These are phyloP conservation scores for Paraplagusia blochii DNA, from an alignment of 2,113 vertebrate species.

Conservation along the genomic window DNA sequence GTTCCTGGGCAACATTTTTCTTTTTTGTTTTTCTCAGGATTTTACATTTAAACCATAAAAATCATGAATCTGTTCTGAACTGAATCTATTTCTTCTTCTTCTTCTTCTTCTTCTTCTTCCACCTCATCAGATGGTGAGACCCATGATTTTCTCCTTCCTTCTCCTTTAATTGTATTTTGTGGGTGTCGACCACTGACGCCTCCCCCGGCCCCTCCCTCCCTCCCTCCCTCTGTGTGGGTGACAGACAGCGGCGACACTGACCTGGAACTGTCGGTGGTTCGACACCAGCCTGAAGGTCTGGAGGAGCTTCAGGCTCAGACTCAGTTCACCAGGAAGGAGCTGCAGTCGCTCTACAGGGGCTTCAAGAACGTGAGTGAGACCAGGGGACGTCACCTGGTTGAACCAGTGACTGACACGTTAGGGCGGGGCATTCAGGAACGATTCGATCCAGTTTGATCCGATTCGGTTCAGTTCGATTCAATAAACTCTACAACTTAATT, in stretches of 20 bases:
- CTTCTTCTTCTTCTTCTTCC: constrained; percentile 34
- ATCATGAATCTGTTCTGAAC: too few species aligned
- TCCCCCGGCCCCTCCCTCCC: constrained; percentile 3
- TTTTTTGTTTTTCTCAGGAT: neutral
- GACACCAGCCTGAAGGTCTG: constrained; percentile 90
- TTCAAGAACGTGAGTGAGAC: constrained; percentile 88
- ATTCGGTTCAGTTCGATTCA: too few species aligned
- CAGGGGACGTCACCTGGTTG: too few species aligned
- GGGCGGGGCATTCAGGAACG: too few species aligned
- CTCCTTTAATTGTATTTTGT: too few species aligned
- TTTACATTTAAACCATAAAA: too few species aligned
- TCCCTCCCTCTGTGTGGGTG: constrained; percentile 19
- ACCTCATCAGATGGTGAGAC: constrained; percentile 8
- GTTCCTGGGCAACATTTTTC: too few species aligned
- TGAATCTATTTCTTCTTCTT: constrained; percentile 11
- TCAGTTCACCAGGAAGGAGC: constrained; percentile 92
- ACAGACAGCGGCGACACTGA: constrained; percentile 86
- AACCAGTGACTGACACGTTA: too few species aligned
- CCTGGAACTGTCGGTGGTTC: constrained; percentile 83
- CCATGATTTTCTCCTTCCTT: too few species aligned
- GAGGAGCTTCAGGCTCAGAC: constrained; percentile 90
- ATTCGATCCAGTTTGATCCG: too few species aligned
- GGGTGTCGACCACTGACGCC: too few species aligned
- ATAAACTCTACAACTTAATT: too few species aligned
- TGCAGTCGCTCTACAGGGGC: constrained; percentile 91